Base-by-base conservation (phyloP, 2,888 invertebrate genomes). In the Aspidiotus destructor region DNA sequence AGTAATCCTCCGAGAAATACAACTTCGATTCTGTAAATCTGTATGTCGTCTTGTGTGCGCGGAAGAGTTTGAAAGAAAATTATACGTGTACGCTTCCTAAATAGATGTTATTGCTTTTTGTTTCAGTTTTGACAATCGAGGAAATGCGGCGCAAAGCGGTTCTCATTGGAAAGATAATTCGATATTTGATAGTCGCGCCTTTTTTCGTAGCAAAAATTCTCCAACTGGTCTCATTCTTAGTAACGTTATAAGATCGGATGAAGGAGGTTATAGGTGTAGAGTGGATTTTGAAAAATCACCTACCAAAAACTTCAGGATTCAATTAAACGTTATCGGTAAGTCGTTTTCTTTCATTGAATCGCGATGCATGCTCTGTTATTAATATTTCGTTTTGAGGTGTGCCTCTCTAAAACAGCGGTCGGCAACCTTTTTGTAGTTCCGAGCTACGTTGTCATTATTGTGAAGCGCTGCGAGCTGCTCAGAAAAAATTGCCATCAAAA, bases 241-340 rank as follows among this genome's bases (percentile, higher is more conserved):
- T 76, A 83, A 80, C 73, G 80, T 88, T 70, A 78, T 80, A 71
- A 81, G 83, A 73, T 78, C 81, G 28, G 90, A 91, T 76, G 86
- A 86, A 65, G 89, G 88, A 8, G 82, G 87, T 73, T 90, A 89
- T 78, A 82, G 88, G 70, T 91, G 90, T 77, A 79, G 89, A 70
- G 88, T 89, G 62, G 90, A 91, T 78, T 90, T 88, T 78, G 83
- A 85, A 74, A 84, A 85, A 73, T 88, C 88, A 8, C 89, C 89
- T 0, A 89, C 90, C 10, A 84, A 85, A 73, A 89, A 89, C 77
- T 84, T 86, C 70, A 84, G 86, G 75, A 84, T 89, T 71, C 81
- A 84, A 72, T 81, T 91, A 69, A 84, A 85, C 73, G 85, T 90
- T 70, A 86, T 90, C 73, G 87, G 90, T 90, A 77, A 80, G 84